Base-by-base conservation (phyloP, 23 tunicate species). In the Trididemnum nubilum region DNA sequence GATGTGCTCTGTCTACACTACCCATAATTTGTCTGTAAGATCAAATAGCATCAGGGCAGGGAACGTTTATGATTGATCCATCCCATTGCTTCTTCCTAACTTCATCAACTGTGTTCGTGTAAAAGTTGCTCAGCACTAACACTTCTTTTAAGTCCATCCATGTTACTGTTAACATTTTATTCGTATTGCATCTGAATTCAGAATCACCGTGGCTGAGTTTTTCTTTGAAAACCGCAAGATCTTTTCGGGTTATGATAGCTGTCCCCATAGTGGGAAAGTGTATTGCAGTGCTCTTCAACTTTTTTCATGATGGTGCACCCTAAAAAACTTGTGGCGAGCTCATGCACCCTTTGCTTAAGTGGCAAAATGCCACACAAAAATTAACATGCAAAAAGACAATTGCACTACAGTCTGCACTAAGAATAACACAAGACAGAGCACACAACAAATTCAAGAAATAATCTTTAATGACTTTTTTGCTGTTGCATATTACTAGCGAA, bases 231-330 rank as follows among this genome's bases (percentile, higher is more conserved):
- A 77, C 82, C 30, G 69, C 69, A 29, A 77, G 82, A 54, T 77
- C 54, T 77, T 54, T 52, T 54, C 82, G 67, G 36, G 36, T 25
- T 31, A 51, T 77, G 66, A 77, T 77, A 36, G 44, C 66, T 27
- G 82, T 77, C 54, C 82, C 82, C 67, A 77, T 35, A 7, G 82
- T 69, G 67, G 82, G 67, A 77, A 23, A 77, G 82, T 69, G n/a
- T n/a, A n/a, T n/a, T n/a, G n/a, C n/a, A n/a, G n/a, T n/a, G n/a
- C n/a, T n/a, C n/a, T n/a, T n/a, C n/a, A n/a, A n/a, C n/a, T n/a
- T n/a, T n/a, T n/a, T n/a, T n/a, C n/a, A n/a, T n/a, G n/a, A n/a
- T n/a, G n/a, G n/a, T n/a, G n/a, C n/a, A n/a, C n/a, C n/a, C n/a
- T n/a, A n/a, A n/a, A n/a, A n/a, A n/a, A n/a, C n/a, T n/a, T n/a